Evolutionary conservation across 2,113 vertebrate species (phyloP).

Genomic region (Cynoglossus semilaevis): DNA sequence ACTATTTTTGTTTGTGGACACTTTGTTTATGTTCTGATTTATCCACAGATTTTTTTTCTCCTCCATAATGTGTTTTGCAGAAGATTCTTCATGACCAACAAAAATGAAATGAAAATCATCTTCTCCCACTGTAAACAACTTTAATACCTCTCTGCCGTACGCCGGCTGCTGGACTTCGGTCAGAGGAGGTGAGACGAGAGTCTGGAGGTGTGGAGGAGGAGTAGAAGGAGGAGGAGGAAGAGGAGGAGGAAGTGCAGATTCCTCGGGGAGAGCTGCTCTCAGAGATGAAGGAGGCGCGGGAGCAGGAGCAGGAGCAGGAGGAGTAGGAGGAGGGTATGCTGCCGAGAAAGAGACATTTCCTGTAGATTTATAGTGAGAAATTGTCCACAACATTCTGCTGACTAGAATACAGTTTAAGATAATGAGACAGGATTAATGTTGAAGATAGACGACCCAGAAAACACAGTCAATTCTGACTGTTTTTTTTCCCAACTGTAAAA

Average conservation of each 20-base stretch:
- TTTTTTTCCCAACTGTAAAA: too few relatives aligned
- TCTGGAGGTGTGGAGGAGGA: conserved; percentile 18
- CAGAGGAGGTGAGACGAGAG: conserved; percentile 20
- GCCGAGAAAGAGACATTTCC: not conserved
- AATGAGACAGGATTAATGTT: too few relatives aligned
- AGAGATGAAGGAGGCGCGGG: conserved; percentile 31
- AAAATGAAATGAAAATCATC: too few relatives aligned
- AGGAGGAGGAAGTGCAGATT: conserved; percentile 42
- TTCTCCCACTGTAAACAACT: conserved; percentile 1
- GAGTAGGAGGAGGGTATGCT: conserved; percentile 59
- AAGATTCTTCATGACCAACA: too few relatives aligned
- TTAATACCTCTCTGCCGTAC: conserved; percentile 56
- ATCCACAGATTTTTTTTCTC: conserved; percentile 14
- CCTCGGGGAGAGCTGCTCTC: conserved; percentile 34
- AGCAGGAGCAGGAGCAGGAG: conserved; percentile 35
- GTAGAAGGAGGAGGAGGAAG: conserved; percentile 38
- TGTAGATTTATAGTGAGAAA: not conserved
- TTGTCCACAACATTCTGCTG: not conserved
- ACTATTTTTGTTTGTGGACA: conserved; percentile 6
- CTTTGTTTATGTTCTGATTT: conserved; percentile 18
- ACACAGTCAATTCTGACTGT: too few relatives aligned
- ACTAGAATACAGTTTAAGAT: too few relatives aligned
- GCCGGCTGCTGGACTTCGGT: conserved; percentile 32
- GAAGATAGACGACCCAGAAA: too few relatives aligned
- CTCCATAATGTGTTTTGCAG: conserved; percentile 37